Conservation (phyloP, 2,113 vertebrate genomes). For the Scortum barcoo region DNA sequence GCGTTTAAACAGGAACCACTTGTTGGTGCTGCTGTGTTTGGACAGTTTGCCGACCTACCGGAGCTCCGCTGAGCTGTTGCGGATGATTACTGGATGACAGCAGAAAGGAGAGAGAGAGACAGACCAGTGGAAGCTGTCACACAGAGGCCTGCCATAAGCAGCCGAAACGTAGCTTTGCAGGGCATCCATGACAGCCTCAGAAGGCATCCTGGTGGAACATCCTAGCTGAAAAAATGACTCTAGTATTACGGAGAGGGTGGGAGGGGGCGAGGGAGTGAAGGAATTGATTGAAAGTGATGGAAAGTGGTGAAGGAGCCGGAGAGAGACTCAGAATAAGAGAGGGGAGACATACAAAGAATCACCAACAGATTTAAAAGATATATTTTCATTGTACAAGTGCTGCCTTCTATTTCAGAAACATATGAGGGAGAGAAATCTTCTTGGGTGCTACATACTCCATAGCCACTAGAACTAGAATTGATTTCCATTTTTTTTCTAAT, state of each 20-base stretch:
- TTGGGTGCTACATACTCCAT: not conserved
- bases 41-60: not conserved
- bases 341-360: not conserved
- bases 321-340: slow-evolving; percentile 1
- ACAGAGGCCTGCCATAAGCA: slow-evolving; percentile 24
- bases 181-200: slow-evolving; percentile 28
- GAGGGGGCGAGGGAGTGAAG: not conserved
- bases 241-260: slow-evolving; percentile 16
- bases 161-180: slow-evolving; percentile 42
- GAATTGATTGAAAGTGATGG: slow-evolving; percentile 34
- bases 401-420: slow-evolving; percentile 35
- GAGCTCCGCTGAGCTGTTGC: not conserved
- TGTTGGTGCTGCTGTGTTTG: slow-evolving; percentile 25
- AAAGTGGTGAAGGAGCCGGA: slow-evolving; percentile 9
- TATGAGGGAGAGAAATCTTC: slow-evolving; percentile 25
- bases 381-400: slow-evolving; percentile 34
- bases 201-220: slow-evolving; percentile 53
- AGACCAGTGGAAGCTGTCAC: slow-evolving; percentile 44
- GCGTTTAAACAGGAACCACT: slow-evolving; percentile 3
- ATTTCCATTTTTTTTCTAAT: slow-evolving; percentile 59
- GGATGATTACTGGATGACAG: slow-evolving; percentile 39
- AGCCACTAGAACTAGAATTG: slow-evolving; percentile 29
- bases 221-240: slow-evolving; percentile 46
- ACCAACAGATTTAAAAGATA: not conserved
- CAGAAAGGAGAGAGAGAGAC: slow-evolving; percentile 22